These are phyloP conservation scores for Drosophila nigromelanica DNA, from an alignment of 1,140 invertebrate genomes.

Conservation along the genomic window DNA sequence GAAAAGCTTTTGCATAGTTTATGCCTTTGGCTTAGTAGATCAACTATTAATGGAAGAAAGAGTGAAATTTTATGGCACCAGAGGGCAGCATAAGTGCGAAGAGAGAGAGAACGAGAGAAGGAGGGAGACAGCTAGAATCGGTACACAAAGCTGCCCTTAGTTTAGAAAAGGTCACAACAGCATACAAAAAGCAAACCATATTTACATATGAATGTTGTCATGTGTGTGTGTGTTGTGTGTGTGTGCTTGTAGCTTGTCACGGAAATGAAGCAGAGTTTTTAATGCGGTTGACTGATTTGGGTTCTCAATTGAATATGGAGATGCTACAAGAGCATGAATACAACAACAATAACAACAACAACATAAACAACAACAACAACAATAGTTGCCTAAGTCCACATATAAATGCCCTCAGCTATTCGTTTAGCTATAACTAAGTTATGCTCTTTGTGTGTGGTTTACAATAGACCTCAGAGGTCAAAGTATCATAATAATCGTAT, in stretches of 20 bases:
- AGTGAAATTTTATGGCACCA: conserved; percentile 57
- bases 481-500: conserved; percentile 19
- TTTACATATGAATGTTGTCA: conserved; percentile 36
- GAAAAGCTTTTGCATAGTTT: conserved; percentile 75
- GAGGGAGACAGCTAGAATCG: conserved; percentile 10
- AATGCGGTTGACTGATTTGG: conserved; percentile 43
- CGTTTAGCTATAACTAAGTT: conserved; percentile 18
- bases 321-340: conserved; percentile 3
- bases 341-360: conserved; percentile 7
- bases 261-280: conserved; percentile 49
- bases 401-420: conserved; percentile 10
- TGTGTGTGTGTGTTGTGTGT: not conserved
- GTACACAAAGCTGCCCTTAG: conserved; percentile 39
- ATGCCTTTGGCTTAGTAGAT: conserved; percentile 72
- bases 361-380: not conserved
- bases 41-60: conserved; percentile 79
- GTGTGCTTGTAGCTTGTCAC: conserved; percentile 18
- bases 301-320: conserved; percentile 41
- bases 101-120: no score
- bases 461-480: conserved; percentile 17
- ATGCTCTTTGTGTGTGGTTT: conserved; percentile 9
- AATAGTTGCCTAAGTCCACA: not conserved
- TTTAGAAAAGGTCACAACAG: conserved; percentile 39
- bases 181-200: conserved; percentile 40
- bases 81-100: conserved; percentile 16